Conservation (phyloP, 2,888 invertebrate genomes). For the Gymnosoma rotundatum region DNA sequence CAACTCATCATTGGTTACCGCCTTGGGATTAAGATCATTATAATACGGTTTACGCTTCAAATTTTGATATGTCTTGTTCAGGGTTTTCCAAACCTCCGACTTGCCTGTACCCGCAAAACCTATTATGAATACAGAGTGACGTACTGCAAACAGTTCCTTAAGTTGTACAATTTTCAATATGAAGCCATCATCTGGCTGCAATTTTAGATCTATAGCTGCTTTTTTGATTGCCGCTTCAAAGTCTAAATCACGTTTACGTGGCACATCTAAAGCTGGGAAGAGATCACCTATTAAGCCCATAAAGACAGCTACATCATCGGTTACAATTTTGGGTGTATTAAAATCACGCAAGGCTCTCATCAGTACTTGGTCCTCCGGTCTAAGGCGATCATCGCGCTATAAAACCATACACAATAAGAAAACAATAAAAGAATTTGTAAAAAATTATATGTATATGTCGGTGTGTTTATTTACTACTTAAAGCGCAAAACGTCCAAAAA, state of each 20-base stretch:
- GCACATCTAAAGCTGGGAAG: slow-evolving; percentile 96
- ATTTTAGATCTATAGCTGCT: slow-evolving; percentile 90
- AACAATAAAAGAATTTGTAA: background rate
- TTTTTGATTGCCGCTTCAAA: slow-evolving; percentile 91
- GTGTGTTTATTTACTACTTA: too few species aligned
- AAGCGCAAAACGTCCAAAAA: too few species aligned
- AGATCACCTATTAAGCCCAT: slow-evolving; percentile 97
- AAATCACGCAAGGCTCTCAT: slow-evolving; percentile 97
- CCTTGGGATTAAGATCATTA: slow-evolving; percentile 97
- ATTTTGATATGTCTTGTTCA: slow-evolving; percentile 91
- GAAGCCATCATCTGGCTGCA: slow-evolving; percentile 96
- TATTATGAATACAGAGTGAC: slow-evolving; percentile 95
- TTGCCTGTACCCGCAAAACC: slow-evolving; percentile 96
- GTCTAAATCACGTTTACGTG: slow-evolving; percentile 91
- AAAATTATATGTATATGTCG: too few species aligned
- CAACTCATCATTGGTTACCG: slow-evolving; percentile 96
- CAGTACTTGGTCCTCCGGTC: slow-evolving; percentile 95
- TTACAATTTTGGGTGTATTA: slow-evolving; percentile 96
- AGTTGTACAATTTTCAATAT: slow-evolving; percentile 94
- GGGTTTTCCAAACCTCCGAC: slow-evolving; percentile 95
- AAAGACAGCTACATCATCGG: slow-evolving; percentile 95
- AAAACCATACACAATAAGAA: slow-evolving; percentile 29
- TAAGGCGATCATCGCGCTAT: slow-evolving; percentile 87
- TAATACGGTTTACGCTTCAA: slow-evolving; percentile 91
- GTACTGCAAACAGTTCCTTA: slow-evolving; percentile 95